Percentiles rank a stretch among this genome's conserved stretches.
Evolutionary conservation across 2,797 vertebrate genomes (phyloP).

Genomic region (Melanogrammus aeglefinus): DNA sequence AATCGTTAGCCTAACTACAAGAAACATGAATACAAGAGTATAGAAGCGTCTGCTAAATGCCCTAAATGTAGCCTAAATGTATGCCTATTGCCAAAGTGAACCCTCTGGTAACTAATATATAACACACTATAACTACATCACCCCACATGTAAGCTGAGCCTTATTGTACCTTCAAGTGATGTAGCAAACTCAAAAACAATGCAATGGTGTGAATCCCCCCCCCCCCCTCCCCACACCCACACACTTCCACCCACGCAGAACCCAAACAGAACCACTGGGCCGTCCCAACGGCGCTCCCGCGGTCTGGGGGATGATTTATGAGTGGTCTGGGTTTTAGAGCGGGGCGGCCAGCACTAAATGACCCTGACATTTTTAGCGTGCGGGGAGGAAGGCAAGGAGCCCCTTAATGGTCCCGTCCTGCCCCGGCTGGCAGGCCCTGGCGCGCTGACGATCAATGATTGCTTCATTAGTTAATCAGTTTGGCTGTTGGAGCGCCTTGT

Average conservation of each 20-base stretch:
- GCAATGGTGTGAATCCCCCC: background rate
- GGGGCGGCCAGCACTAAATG: constrained; percentile 56
- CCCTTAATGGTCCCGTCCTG: constrained; percentile 66
- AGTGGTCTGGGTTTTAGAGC: constrained; percentile 50
- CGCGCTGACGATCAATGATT: constrained; percentile 66
- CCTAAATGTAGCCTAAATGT: no score
- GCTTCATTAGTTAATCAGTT: constrained; percentile 79
- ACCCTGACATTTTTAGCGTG: constrained; percentile 68
- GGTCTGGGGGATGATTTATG: constrained; percentile 50
- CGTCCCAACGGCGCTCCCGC: background rate
- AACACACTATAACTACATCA: no score
- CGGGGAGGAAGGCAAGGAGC: constrained; percentile 57
- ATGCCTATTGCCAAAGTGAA: no score
- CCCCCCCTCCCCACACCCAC: no score
- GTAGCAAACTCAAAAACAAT: background rate
- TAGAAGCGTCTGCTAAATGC: no score
- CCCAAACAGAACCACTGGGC: background rate
- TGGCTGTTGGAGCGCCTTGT: constrained; percentile 61
- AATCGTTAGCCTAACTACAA: background rate
- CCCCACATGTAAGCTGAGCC: background rate
- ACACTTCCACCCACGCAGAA: background rate
- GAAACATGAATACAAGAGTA: background rate
- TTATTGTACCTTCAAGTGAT: background rate
- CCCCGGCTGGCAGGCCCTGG: constrained; percentile 50
- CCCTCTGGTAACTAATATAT: no score